These are phyloP conservation scores for Orthonychiurus folsomi DNA, from an alignment of 2,888 invertebrate species.

Conservation along the genomic window DNA sequence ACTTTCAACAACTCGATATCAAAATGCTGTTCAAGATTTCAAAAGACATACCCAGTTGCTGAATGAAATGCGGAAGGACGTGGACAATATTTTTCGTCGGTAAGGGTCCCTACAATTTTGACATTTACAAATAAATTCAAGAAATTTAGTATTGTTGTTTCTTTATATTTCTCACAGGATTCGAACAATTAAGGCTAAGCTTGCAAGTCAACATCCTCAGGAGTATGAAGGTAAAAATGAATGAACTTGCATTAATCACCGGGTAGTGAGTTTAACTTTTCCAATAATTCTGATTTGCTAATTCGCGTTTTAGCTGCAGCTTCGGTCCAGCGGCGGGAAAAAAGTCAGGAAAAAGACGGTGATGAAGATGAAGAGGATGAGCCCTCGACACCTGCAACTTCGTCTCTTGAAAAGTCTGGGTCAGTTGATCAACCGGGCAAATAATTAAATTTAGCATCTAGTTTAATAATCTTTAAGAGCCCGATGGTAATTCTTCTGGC, in stretches of 20 bases:
- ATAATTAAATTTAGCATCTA: too few species aligned
- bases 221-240: slow-evolving; percentile 49
- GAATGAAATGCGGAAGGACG: slow-evolving; percentile 84
- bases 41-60: slow-evolving; percentile 79
- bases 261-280: not conserved
- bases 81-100: slow-evolving; percentile 88
- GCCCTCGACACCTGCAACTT: not conserved
- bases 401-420: not conserved
- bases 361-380: slow-evolving; percentile 34
- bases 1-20: slow-evolving; percentile 79
- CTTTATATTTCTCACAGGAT: too few species aligned
- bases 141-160: too few species aligned
- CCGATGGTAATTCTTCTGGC: too few species aligned
- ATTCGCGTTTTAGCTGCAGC: slow-evolving; percentile 28
- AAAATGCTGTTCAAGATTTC: slow-evolving; percentile 77
- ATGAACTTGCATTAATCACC: slow-evolving; percentile 41
- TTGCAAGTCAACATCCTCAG: slow-evolving; percentile 48
- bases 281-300: not conserved
- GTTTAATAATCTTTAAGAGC: too few species aligned
- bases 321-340: slow-evolving; percentile 30
- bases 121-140: too few species aligned
- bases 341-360: slow-evolving; percentile 43
- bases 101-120: too few species aligned
- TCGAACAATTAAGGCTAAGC: slow-evolving; percentile 67
- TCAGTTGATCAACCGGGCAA: not conserved